A percentile compares a stretch with the other conserved stretches of the same genome.
phyloP scores from a whole-genome alignment of 2,797 vertebrate species.

The Danio kyathit region DNA sequence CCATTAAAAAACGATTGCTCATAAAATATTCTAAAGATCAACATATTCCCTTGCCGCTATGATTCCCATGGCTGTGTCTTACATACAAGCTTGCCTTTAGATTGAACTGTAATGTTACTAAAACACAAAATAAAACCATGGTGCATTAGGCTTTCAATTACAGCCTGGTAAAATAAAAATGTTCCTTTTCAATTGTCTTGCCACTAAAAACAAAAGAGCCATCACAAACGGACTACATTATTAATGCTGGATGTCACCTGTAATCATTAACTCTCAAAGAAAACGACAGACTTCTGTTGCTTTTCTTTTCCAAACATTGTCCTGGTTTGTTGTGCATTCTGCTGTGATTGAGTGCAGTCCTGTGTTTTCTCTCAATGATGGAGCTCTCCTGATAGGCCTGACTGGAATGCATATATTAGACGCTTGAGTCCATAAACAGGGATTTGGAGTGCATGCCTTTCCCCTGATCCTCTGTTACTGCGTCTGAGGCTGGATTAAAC shows the following conservation, averaged over 20 bases:
- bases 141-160: too few species aligned
- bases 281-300: neutral
- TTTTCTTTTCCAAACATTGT: neutral
- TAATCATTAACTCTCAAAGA: neutral
- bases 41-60: too few species aligned
- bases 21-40: too few species aligned
- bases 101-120: too few species aligned
- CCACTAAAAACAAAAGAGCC: neutral
- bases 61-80: too few species aligned
- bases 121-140: too few species aligned
- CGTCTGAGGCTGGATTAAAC: slow-evolving; percentile 77
- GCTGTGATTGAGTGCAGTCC: slow-evolving; percentile 54
- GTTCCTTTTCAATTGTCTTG: too few species aligned
- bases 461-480: slow-evolving; percentile 74
- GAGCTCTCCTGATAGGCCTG: slow-evolving; percentile 38
- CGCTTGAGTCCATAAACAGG: slow-evolving; percentile 64
- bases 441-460: slow-evolving; percentile 71
- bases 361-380: slow-evolving; percentile 52
- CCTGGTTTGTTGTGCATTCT: slow-evolving; percentile 12
- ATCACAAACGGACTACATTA: neutral
- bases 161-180: too few species aligned
- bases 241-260: neutral
- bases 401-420: slow-evolving; percentile 77
- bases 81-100: too few species aligned
- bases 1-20: too few species aligned